These are phyloP conservation scores for Leptinotarsa haldemani DNA, from an alignment of 2,888 invertebrate genomes.

Conservation along the genomic window DNA sequence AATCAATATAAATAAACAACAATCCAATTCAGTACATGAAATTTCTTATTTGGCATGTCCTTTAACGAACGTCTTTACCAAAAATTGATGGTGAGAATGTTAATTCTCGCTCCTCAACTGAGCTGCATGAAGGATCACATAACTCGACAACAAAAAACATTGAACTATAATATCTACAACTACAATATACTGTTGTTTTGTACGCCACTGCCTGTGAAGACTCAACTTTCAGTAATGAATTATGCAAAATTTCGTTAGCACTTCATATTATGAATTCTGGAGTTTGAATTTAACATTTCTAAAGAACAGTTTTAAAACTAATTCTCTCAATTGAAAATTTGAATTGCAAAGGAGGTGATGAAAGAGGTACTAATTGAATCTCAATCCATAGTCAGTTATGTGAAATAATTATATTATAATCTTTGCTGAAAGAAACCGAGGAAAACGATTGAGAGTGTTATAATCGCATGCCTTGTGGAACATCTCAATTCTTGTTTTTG, in stretches of 20 bases:
- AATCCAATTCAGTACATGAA: too few relatives aligned
- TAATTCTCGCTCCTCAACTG: too few relatives aligned
- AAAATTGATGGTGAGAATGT: too few relatives aligned
- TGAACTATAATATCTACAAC: too few relatives aligned
- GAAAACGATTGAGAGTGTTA: neutral
- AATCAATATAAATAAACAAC: too few relatives aligned
- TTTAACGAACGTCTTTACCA: too few relatives aligned
- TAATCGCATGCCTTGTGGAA: neutral
- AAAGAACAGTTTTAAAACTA: neutral
- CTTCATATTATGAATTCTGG: neutral
- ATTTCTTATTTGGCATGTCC: too few relatives aligned
- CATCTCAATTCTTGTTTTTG: neutral
- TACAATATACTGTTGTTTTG: neutral
- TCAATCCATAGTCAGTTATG: constrained; percentile 9
- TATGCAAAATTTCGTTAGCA: neutral
- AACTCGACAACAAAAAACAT: too few relatives aligned
- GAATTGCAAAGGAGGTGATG: constrained; percentile 7
- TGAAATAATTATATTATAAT: neutral
- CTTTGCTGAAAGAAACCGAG: neutral
- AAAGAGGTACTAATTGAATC: constrained; percentile 4
- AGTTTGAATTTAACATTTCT: neutral
- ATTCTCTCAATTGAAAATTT: constrained; percentile 23
- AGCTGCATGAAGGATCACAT: too few relatives aligned
- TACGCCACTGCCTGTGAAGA: neutral
- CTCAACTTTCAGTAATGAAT: neutral